Evolutionary conservation across 2,797 vertebrate genomes (phyloP), one percentile per base, ranked within the genome.

Genomic region (Bovichtus variegatus): DNA sequence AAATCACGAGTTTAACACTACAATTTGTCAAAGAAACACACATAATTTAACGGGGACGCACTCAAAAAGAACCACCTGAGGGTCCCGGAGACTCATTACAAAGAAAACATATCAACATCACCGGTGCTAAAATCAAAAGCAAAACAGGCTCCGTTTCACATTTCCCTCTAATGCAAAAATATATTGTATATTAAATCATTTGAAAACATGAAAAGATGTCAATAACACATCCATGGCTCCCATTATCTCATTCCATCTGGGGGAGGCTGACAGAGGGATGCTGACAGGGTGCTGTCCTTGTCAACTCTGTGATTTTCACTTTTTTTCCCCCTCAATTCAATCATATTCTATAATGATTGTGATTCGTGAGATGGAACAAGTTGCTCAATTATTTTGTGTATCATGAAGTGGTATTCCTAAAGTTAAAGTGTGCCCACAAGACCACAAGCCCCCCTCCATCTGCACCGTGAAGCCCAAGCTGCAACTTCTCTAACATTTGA

Each of bases 311-410:
- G 6, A 54, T 57, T 43, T 19, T 50, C n/a, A 19, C n/a, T 2
- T 51, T 65, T n/a, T 49, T 0, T 53, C 23, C 25, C 25, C 34
- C 38, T 23, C 29, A 0, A 0, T 59, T 11, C 16, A 34, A 21
- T 61, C 29, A 3, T 41, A 4, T 9, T 21, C 6, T 21, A 31
- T 31, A 55, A 38, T 16, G 16, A 27, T 15, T 18, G 8, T 5
- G 31, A 54, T 16, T 18, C 4, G 19, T 61, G 47, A 4, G 11
- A 59, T n/a, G 49, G 47, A 75, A 55, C 34, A 60, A 65, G 71
- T 54, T 12, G 11, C 38, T 46, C 10, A 3, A 38, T 31, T 23
- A 1, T 41, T 46, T 41, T 41, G 31, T 11, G 10, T 2, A 9
- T 53, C 31, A 11, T 21, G 6, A n/a, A n/a, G 15, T 38, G n/a